These are phyloP conservation scores for Cerceris ruficornis DNA, from an alignment of 2,888 invertebrate genomes.

Conservation along the genomic window DNA sequence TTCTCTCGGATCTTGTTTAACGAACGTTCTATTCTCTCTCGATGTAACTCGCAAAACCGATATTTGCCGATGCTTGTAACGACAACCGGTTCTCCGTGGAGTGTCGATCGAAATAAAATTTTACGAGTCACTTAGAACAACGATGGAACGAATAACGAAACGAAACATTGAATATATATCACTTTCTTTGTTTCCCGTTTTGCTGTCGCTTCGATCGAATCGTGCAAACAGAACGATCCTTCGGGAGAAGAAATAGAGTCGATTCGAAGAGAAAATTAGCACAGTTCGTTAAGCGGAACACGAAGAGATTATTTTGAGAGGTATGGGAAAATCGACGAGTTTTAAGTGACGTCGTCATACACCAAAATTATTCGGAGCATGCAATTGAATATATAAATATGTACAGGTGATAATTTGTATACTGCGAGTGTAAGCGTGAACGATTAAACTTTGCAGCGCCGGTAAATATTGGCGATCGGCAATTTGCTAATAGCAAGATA, in stretches of 20 bases:
- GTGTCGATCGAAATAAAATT: conserved; percentile 17
- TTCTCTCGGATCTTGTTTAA: conserved; percentile 39
- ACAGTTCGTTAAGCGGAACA: too few relatives aligned
- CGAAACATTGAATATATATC: too few relatives aligned
- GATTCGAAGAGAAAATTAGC: too few relatives aligned
- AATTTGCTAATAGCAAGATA: conserved; percentile 41
- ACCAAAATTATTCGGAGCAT: conserved; percentile 34
- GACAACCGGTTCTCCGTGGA: not conserved
- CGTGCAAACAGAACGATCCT: too few relatives aligned
- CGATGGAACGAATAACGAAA: not conserved
- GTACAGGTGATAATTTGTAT: conserved; percentile 28
- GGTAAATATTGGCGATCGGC: conserved; percentile 33
- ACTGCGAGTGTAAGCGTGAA: conserved; percentile 47
- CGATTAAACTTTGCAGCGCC: conserved; percentile 29
- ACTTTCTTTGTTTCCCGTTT: too few relatives aligned
- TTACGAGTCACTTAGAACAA: conserved; percentile 28
- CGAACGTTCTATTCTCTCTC: conserved; percentile 49
- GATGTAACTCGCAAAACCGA: conserved; percentile 9
- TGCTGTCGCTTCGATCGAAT: too few relatives aligned
- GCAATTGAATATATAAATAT: conserved; percentile 30
- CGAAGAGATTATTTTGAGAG: not conserved
- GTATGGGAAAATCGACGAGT: conserved; percentile 3
- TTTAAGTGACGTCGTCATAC: conserved; percentile 30
- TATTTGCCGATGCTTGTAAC: conserved; percentile 17
- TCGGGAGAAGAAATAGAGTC: too few relatives aligned